A percentile compares a stretch with the other conserved stretches of the same genome.
These are phyloP conservation scores for Clytia hemisphaerica DNA, from an alignment of 30 jellyfish, hydroid and myxozoan species.

Conservation along the genomic window DNA sequence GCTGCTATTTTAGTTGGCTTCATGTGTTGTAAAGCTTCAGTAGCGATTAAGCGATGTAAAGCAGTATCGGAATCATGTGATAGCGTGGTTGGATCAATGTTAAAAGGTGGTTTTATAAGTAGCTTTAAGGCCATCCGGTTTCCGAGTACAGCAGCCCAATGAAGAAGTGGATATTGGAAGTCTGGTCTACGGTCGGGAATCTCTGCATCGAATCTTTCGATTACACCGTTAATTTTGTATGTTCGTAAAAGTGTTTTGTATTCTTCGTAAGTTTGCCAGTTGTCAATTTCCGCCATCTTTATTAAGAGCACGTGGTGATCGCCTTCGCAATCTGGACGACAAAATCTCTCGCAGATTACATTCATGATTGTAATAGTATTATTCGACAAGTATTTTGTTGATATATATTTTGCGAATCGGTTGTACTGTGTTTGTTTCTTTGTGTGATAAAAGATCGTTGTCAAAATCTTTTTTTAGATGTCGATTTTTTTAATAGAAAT, in stretches of 20 bases:
- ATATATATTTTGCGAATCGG: too few species aligned
- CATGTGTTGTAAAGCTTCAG: too few species aligned
- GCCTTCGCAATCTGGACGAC: conserved; percentile 33
- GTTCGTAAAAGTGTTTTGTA: conserved; percentile 25
- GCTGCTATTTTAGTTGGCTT: not conserved
- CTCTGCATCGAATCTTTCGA: conserved; percentile 21
- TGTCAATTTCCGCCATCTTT: conserved; percentile 29
- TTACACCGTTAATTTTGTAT: conserved; percentile 3
- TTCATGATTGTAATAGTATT: too few species aligned
- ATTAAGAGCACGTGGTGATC: conserved; percentile 45
- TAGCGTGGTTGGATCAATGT: conserved; percentile 30
- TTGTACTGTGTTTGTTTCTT: too few species aligned
- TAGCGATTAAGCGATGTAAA: conserved; percentile 24
- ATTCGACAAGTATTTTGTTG: too few species aligned
- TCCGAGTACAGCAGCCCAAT: conserved; percentile 81
- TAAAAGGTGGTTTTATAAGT: conserved; percentile 20
- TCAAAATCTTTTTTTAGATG: too few species aligned
- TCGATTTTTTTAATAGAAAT: too few species aligned
- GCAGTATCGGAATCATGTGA: conserved; percentile 60
- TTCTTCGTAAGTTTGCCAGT: conserved; percentile 10
- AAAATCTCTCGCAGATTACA: conserved; percentile 81
- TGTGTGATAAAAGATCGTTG: too few species aligned
- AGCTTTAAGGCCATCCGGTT: conserved; percentile 41
- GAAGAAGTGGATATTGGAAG: conserved; percentile 60
- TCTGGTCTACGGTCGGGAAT: conserved; percentile 52